phyloP scores from a whole-genome alignment of 2,113 vertebrate genomes.

The Crypturellus undulatus region DNA sequence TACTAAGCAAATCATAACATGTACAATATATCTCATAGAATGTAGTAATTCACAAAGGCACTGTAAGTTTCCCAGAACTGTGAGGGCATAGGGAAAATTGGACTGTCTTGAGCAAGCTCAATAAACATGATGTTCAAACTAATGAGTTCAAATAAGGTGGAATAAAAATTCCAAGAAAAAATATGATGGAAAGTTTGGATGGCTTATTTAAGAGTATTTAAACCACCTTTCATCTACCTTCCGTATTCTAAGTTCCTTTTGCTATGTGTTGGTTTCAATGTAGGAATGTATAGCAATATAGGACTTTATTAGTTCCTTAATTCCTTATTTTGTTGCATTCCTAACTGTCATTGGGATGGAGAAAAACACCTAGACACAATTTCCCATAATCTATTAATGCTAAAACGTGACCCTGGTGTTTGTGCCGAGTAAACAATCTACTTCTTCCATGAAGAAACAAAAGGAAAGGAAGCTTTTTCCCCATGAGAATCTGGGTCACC shows the following conservation, averaged over 20 bases:
- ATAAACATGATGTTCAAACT: not conserved
- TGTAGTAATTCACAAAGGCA: constrained; percentile 25
- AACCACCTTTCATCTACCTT: not conserved
- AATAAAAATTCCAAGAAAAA: not conserved
- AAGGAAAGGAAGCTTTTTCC: not conserved
- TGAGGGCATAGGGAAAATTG: not conserved
- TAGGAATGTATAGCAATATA: not conserved
- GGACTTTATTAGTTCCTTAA: not conserved
- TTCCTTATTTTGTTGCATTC: not conserved
- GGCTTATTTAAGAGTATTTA: not conserved
- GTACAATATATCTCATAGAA: constrained; percentile 10
- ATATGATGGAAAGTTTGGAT: not conserved
- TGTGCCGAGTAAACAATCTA: not conserved
- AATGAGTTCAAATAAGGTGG: not conserved
- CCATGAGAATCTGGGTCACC: not conserved
- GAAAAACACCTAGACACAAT: not conserved
- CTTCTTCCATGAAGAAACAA: not conserved
- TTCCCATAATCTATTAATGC: not conserved
- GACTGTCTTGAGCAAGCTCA: not conserved
- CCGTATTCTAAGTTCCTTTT: not conserved
- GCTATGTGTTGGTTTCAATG: not conserved
- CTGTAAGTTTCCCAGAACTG: not conserved
- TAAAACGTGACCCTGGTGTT: not conserved
- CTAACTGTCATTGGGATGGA: not conserved
- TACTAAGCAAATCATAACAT: constrained; percentile 55